Evolutionary conservation across 2,888 invertebrate genomes (phyloP).

Genomic region (Agrotis puta): DNA sequence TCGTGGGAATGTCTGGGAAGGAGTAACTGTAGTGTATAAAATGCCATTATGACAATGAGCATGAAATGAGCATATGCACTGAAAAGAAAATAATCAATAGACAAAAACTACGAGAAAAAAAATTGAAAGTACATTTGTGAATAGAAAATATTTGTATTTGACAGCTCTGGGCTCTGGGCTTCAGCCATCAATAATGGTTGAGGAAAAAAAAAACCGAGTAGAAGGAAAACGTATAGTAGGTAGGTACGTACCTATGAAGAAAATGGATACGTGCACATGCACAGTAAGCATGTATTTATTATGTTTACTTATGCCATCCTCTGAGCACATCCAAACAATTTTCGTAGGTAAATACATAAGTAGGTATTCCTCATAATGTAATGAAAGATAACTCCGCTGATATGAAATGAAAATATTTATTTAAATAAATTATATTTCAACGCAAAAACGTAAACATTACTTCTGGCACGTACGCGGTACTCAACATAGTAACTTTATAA

Average conservation of each 20-base stretch:
- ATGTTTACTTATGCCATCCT: conserved; percentile 4
- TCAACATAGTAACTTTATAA: conserved; percentile 5
- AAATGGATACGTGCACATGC: neutral
- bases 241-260: too few relatives aligned
- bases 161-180: too few relatives aligned
- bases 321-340: conserved; percentile 16
- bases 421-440: conserved; percentile 18
- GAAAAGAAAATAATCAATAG: too few relatives aligned
- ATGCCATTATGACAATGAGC: too few relatives aligned
- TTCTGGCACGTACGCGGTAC: conserved; percentile 39
- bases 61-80: too few relatives aligned
- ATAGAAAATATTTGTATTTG: too few relatives aligned
- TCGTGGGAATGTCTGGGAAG: too few relatives aligned
- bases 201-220: neutral
- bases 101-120: too few relatives aligned
- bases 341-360: conserved; percentile 5
- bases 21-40: too few relatives aligned
- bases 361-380: conserved; percentile 30
- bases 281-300: neutral
- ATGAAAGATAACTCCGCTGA: conserved; percentile 39
- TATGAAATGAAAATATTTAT: conserved; percentile 50
- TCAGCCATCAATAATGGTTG: too few relatives aligned
- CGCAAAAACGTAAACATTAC: conserved; percentile 25
- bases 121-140: too few relatives aligned
- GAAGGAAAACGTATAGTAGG: neutral